Evolutionary conservation across 2,797 vertebrate species (phyloP).

Genomic region (Coluber constrictor): DNA sequence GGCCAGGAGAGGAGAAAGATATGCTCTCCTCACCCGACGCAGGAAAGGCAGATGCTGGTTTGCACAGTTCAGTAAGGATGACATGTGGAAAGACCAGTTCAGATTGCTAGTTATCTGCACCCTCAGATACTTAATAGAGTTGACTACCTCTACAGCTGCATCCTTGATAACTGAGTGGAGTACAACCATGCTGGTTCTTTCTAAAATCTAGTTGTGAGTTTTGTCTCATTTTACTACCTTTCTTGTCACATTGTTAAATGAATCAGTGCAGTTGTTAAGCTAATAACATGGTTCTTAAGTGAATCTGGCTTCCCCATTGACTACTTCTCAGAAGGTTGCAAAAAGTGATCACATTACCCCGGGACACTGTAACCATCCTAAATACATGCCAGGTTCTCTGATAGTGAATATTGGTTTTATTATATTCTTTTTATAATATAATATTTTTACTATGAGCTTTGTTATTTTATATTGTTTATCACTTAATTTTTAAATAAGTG

Average conservation of each 20-base stretch:
- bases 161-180: no score
- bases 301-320: neutral
- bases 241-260: neutral
- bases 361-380: neutral
- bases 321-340: neutral
- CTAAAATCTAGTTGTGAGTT: neutral
- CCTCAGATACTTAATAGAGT: no score
- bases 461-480: neutral
- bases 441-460: neutral
- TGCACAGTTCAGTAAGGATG: no score
- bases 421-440: neutral
- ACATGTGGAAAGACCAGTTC: no score
- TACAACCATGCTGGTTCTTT: no score
- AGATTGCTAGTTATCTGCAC: no score
- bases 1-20: no score
- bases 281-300: neutral
- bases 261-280: neutral
- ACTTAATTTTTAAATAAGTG: neutral
- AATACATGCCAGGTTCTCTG: neutral
- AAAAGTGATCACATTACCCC: neutral
- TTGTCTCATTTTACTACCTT: neutral
- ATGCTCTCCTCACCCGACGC: no score
- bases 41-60: no score
- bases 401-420: neutral
- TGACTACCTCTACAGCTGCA: no score